phyloP scores from a whole-genome alignment of 2,797 vertebrate genomes.

The Sebastes taczanowskii region DNA sequence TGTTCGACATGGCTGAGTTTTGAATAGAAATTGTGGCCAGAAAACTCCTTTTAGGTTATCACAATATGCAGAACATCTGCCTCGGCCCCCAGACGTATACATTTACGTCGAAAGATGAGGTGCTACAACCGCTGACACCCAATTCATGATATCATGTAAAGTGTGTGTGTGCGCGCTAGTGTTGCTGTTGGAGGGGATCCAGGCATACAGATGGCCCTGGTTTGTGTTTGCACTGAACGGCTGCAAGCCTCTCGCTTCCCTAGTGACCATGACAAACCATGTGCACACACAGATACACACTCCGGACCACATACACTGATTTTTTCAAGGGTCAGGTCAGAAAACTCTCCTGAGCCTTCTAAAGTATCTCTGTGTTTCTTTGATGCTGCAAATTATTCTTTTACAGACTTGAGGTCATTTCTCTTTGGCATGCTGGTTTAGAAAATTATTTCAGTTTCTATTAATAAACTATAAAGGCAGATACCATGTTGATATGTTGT shows the following conservation, averaged over 20 bases:
- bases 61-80: slow-evolving; percentile 61
- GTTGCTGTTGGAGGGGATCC: slow-evolving; percentile 78
- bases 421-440: background rate
- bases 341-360: background rate
- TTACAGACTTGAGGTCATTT: background rate
- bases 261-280: slow-evolving; percentile 69
- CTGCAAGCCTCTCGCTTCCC: slow-evolving; percentile 73
- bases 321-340: slow-evolving; percentile 37
- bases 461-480: background rate
- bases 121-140: slow-evolving; percentile 71
- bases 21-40: slow-evolving; percentile 4
- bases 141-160: slow-evolving; percentile 67
- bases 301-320: background rate
- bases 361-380: background rate
- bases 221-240: slow-evolving; percentile 78
- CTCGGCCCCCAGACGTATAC: slow-evolving; percentile 38
- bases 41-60: slow-evolving; percentile 30
- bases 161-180: slow-evolving; percentile 53
- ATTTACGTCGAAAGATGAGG: slow-evolving; percentile 67
- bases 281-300: slow-evolving; percentile 1
- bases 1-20: slow-evolving; percentile 3
- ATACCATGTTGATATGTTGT: background rate
- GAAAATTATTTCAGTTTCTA: background rate
- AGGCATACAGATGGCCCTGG: slow-evolving; percentile 80
- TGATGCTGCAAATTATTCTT: background rate